Conservation (phyloP, 2,797 vertebrate species). For the Bovichtus diacanthus region DNA sequence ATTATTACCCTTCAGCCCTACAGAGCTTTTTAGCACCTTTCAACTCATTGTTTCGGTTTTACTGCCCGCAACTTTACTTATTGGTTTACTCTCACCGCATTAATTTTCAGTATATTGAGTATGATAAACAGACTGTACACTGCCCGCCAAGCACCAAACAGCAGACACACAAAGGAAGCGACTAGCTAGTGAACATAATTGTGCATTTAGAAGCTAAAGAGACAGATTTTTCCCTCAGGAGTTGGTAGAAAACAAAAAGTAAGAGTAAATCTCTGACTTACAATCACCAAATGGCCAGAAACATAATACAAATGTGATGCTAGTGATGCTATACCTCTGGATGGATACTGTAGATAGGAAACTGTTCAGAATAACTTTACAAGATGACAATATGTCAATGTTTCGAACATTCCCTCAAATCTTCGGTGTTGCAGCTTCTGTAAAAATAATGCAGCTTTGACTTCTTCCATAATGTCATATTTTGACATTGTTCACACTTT, state of each 20-base stretch:
- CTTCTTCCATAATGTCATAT: conserved; percentile 20
- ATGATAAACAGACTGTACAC: neutral
- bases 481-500: conserved; percentile 41
- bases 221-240: too few relatives aligned
- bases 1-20: neutral
- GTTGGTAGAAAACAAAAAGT: too few relatives aligned
- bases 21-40: too few relatives aligned
- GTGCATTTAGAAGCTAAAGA: too few relatives aligned
- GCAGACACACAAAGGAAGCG: neutral
- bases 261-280: too few relatives aligned
- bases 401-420: neutral
- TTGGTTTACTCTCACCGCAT: neutral
- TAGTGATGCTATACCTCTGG: too few relatives aligned
- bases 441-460: conserved; percentile 10
- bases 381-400: neutral
- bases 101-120: too few relatives aligned
- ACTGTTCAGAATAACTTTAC: neutral
- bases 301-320: too few relatives aligned
- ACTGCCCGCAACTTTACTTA: neutral
- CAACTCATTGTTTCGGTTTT: too few relatives aligned
- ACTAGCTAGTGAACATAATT: too few relatives aligned
- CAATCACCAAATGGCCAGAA: too few relatives aligned
- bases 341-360: neutral
- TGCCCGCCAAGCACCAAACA: neutral
- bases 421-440: neutral